Percentiles rank a stretch among this genome's conserved stretches.
These are phyloP conservation scores for Porphyrio hochstetteri DNA, from an alignment of 2,113 vertebrate species.

Conservation along the genomic window DNA sequence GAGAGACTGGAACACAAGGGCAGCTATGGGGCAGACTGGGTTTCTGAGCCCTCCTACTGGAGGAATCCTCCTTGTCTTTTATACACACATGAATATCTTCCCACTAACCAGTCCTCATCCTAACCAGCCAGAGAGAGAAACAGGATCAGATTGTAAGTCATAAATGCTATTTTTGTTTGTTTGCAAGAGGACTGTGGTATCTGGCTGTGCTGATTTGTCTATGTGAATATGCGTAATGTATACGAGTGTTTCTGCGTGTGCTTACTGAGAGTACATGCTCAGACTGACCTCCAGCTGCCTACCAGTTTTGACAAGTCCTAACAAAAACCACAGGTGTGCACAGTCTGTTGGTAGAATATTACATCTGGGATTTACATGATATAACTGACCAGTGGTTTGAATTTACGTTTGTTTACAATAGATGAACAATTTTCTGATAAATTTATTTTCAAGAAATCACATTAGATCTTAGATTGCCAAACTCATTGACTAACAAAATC, in stretches of 20 bases:
- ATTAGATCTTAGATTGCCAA: neutral
- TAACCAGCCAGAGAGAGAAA: neutral
- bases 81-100: neutral
- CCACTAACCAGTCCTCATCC: neutral
- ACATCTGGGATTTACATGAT: neutral
- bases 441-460: neutral
- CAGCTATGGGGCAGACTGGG: accelerated
- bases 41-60: neutral
- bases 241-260: accelerated
- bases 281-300: neutral
- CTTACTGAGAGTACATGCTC: neutral
- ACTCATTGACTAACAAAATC: neutral
- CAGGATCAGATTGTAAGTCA: accelerated
- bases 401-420: neutral
- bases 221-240: neutral
- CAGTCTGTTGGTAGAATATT: neutral
- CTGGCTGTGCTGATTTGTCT: neutral
- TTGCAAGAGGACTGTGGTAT: neutral
- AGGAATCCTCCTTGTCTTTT: neutral
- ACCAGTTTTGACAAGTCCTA: neutral
- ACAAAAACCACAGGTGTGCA: neutral
- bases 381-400: neutral
- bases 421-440: neutral
- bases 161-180: neutral
- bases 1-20: neutral